Base-by-base conservation (phyloP, 2,888 invertebrate species). In the Sepioteuthis lessoniana region DNA sequence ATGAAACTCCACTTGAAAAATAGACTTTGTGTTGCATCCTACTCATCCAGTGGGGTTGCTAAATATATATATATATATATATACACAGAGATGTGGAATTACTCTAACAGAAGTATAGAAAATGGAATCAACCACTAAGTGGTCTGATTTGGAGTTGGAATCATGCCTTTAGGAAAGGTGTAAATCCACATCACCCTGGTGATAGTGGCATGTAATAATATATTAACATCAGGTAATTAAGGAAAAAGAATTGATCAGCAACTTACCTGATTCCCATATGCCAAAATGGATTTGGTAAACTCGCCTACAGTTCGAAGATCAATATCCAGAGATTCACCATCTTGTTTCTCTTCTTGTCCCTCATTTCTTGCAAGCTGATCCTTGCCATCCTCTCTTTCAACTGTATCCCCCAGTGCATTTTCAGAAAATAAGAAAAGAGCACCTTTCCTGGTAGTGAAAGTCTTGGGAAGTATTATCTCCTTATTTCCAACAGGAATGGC, bases 341-440 rank as follows among this genome's bases (percentile, higher is more conserved):
- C 94, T 94, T 90, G 60, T 90, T 90, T 95, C 94, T 94, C 94
- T 91, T 93, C 94, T 55, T 60, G 90, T 19, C 76, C 42, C 3
- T 94, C 94, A n/a, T 38, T 35, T n/a, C 94, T 60, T 16, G 13
- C n/a, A 10, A 7, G 46, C 38, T 92, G 93, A 38, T 37, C 35
- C 13, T 46, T 13, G 25, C 46, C 46, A 10, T 92, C 42, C 19
- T 92, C 46, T 19, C 21, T 91, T 31, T 38, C 38, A 91, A 10
- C 31, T 7, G 16, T 38, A 25, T 38, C 91, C 1, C 38, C 47
- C 90, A 28, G 25, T 91, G 42, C 50, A 46, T 31, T 90, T 25
- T 97, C 97, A 13, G 97, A 97, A 95, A 97, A 97, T n/a, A 97
- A 94, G 42, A 97, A 95, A 76, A 97, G 95, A 0, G 97, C 97